Conservation (phyloP, 2,797 vertebrate genomes). For the Podarcis siculus region DNA sequence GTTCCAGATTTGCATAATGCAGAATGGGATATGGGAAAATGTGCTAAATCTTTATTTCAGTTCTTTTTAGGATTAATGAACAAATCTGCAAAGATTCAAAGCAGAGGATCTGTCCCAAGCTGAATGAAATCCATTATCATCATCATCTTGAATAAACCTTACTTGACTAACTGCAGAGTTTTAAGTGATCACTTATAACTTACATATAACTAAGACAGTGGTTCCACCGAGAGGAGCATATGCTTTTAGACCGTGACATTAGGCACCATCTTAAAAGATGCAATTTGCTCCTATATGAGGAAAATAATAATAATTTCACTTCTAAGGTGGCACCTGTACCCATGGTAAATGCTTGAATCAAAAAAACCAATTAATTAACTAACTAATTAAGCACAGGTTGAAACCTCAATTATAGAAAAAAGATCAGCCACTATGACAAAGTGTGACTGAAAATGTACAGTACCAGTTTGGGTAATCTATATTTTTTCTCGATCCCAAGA, state of each 20-base stretch:
- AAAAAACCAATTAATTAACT: neutral
- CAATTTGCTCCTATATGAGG: neutral
- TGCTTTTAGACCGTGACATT: neutral
- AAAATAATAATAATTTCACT: neutral
- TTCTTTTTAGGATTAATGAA: neutral
- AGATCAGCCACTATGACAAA: slow-evolving; percentile 13
- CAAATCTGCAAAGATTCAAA: neutral
- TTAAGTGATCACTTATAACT: neutral
- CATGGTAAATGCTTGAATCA: neutral
- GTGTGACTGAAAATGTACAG: slow-evolving; percentile 19
- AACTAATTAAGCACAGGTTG: neutral
- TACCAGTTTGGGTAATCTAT: neutral
- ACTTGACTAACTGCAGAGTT: neutral
- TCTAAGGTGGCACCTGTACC: neutral
- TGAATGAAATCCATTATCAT: neutral
- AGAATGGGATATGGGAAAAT: neutral
- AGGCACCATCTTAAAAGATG: neutral
- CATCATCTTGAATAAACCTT: neutral
- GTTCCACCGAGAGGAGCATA: neutral
- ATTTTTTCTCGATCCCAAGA: neutral
- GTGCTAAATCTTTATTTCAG: neutral
- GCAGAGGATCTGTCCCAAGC: neutral
- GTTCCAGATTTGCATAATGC: neutral
- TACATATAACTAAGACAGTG: neutral
- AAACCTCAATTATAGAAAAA: neutral